Evolutionary conservation across 2,797 vertebrate genomes (phyloP).

Genomic region (Poeciliopsis infans): DNA sequence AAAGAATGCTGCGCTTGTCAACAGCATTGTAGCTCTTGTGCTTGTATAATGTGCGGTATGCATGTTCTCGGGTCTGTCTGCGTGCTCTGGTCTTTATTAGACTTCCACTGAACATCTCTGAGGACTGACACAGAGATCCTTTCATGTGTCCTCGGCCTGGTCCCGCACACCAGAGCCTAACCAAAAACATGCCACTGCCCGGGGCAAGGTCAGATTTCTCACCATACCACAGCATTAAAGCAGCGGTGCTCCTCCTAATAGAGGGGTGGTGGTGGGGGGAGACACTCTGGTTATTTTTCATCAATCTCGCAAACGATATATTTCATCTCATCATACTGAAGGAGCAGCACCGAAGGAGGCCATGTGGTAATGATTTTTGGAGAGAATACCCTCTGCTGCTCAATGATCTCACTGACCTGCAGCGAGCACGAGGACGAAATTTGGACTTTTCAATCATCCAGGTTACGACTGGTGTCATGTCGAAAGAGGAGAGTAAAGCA

Average conservation of each 20-base stretch:
- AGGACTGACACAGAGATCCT: conserved; percentile 73
- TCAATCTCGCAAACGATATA: conserved; percentile 76
- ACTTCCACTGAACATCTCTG: conserved; percentile 76
- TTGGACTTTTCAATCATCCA: conserved; percentile 54
- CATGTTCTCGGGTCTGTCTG: conserved; percentile 65
- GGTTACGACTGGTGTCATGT: conserved; percentile 63
- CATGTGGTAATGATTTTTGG: conserved; percentile 74
- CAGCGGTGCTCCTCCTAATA: conserved; percentile 70
- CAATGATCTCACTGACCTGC: conserved; percentile 66
- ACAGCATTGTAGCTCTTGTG: conserved; percentile 26
- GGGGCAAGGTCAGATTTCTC: conserved; percentile 80
- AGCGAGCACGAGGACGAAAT: conserved; percentile 57
- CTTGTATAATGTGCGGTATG: conserved; percentile 62
- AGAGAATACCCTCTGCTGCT: conserved; percentile 45
- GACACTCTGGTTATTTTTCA: conserved; percentile 69
- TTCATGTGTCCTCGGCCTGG: conserved; percentile 80
- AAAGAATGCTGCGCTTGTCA: conserved; percentile 39
- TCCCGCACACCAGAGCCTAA: conserved; percentile 79
- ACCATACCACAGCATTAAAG: conserved; percentile 73
- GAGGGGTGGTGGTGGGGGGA: conserved; percentile 13
- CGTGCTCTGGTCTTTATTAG: conserved; percentile 82
- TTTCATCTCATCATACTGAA: conserved; percentile 70
- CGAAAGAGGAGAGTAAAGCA: conserved; percentile 34
- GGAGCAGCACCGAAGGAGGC: conserved; percentile 50
- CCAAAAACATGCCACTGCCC: conserved; percentile 82